phyloP scores from a whole-genome alignment of 2,113 vertebrate genomes.

The Recurvirostra avosetta region DNA sequence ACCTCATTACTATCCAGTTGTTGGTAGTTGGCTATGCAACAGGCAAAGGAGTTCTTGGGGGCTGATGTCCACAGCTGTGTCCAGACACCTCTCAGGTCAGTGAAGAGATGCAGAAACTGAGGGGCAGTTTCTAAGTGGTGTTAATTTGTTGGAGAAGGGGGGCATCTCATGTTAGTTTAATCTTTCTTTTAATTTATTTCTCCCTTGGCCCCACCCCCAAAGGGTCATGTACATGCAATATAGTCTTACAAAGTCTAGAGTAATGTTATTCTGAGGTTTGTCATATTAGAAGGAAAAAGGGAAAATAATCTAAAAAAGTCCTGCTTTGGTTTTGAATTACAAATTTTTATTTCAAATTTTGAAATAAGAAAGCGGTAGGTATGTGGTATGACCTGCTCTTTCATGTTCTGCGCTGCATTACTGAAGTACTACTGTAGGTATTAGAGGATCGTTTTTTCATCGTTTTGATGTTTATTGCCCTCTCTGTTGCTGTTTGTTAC shows the following conservation, averaged over 20 bases:
- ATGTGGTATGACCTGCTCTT: neutral
- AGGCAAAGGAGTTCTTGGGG: neutral
- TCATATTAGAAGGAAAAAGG: neutral
- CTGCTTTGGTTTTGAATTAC: neutral
- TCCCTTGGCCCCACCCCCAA: neutral
- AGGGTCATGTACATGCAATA: neutral
- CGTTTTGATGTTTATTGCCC: neutral
- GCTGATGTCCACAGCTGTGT: neutral
- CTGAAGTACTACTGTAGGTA: neutral
- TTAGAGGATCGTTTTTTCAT: neutral
- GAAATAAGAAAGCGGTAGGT: neutral
- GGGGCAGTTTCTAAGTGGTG: neutral
- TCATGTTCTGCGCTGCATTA: neutral
- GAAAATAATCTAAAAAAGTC: neutral
- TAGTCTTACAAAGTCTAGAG: neutral
- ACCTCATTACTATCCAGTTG: neutral
- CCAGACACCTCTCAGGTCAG: neutral
- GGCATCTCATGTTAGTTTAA: neutral
- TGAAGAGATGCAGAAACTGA: neutral
- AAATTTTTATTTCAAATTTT: neutral
- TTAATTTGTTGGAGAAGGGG: neutral
- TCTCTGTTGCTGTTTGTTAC: neutral
- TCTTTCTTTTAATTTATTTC: neutral
- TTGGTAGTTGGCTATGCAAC: neutral
- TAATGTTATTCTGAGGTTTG: neutral